Evolutionary conservation across 2,113 vertebrate species (phyloP), one percentile per base, ranked within the genome.

Genomic region (Urocitellus parryii): DNA sequence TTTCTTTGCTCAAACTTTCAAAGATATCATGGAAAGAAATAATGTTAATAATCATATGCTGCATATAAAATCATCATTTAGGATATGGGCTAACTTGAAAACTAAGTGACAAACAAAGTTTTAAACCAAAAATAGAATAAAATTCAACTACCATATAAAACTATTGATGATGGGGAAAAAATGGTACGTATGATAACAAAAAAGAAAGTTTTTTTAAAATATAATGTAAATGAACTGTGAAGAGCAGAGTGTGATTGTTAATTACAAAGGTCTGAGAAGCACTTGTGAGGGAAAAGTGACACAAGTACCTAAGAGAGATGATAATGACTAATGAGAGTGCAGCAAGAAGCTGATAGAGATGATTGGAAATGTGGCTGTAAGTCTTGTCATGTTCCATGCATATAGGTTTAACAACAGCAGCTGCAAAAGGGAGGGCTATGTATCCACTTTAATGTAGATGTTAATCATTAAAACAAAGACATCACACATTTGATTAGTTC

Each of bases 1-100:
- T 81, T 89, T 51, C 90, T 72, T 91, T 92, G 27, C 16, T 79
- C 18, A 87, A 68, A 61, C 32, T 82, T 78, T 77, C 72, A 96
- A 94, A 90, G 39, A 87, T 53, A 78, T 56, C 56, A 56, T 48
- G n/a, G 13, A 82, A 83, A 61, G 92, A 89, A 86, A 88, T 61
- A 34, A 83, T 39, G 20, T 92, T 45, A 68, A 39, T 61, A 88
- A 83, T 87, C 65, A 65, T 24, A 86, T 27, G 34, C 14, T 51
- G 16, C 83, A 53, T 45, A 29, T 86, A n/a, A 20, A 82, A 32
- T 58, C 68, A 24, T 0, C 0, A 27, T 42, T 45, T 32, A 78
- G 34, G 48, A 45, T 48, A 86, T 74, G 68, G 27, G 11, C 13
- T 53, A 82, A 61, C 5, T 29, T 9, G 29, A 25, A 7, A 90